Conservation (phyloP, 37 sponge, comb jelly and placozoan genomes). For the Ephydatia muelleri region DNA sequence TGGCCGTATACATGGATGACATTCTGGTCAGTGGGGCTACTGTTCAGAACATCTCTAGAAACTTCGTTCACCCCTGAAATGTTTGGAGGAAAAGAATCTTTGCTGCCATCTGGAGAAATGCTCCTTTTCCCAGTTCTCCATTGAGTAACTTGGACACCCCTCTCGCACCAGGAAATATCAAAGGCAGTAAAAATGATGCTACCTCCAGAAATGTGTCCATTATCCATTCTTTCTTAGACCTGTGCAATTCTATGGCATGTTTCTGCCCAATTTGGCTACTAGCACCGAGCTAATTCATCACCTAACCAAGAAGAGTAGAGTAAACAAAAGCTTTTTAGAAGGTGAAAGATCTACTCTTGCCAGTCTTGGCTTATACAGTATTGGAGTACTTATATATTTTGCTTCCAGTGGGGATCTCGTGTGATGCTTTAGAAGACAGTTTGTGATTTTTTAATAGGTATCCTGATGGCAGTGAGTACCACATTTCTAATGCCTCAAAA, state of each 20-base stretch:
- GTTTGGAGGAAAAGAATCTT: constrained; percentile 24
- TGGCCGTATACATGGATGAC: constrained; percentile 21
- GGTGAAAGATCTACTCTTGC: constrained; percentile 2
- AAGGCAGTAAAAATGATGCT: constrained; percentile 29
- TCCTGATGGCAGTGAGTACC: constrained; percentile 5
- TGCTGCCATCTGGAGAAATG: constrained; percentile 25
- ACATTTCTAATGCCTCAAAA: constrained; percentile 1
- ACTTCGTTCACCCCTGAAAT: constrained; percentile 11
- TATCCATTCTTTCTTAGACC: constrained; percentile 44
- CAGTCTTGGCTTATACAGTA: not conserved
- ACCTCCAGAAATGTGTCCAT: constrained; percentile 20
- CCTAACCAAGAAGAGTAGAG: constrained; percentile 12
- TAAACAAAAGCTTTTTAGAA: not conserved
- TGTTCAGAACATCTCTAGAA: constrained; percentile 18
- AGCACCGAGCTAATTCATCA: constrained; percentile 8
- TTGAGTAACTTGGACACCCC: constrained; percentile 46
- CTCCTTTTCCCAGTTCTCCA: constrained; percentile 10
- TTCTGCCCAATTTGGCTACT: constrained; percentile 37
- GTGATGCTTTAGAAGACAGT: constrained; percentile 23
- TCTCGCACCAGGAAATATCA: not conserved
- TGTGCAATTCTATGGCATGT: constrained; percentile 38
- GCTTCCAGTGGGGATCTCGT: not conserved
- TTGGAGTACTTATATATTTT: constrained; percentile 5
- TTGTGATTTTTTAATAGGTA: not conserved
- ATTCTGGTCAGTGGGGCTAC: constrained; percentile 15